Percentiles rank a stretch among this genome's conserved stretches.
phyloP scores from a whole-genome alignment of 2,888 invertebrate genomes.

The Volucella inflata region DNA sequence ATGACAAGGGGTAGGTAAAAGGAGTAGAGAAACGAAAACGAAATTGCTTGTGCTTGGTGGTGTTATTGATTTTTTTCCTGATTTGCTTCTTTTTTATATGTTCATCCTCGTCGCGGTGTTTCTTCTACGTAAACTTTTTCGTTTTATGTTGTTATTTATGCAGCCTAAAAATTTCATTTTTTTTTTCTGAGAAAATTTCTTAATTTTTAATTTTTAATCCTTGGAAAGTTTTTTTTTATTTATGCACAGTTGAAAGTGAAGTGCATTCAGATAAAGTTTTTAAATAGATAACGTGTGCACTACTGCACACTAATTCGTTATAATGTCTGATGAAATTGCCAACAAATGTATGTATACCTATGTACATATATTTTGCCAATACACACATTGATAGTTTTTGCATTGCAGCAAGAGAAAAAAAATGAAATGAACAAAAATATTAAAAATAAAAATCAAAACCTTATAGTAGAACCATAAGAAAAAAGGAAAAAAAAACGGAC shows the following conservation, averaged over 20 bases:
- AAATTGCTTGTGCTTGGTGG: constrained; percentile 71
- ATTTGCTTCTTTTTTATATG: constrained; percentile 48
- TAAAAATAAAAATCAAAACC: no score
- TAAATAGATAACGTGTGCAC: constrained; percentile 13
- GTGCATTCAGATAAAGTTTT: constrained; percentile 11
- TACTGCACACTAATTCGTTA: neutral
- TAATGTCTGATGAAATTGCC: neutral
- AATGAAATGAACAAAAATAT: constrained; percentile 1
- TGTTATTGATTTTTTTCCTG: constrained; percentile 67
- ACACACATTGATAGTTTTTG: constrained; percentile 19
- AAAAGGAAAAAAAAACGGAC: constrained; percentile 2
- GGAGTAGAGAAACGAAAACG: constrained; percentile 73
- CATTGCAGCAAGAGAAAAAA: constrained; percentile 10
- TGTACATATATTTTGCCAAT: no score
- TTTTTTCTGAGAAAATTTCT: neutral
- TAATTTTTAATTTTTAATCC: constrained; percentile 5
- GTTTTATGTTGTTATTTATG: constrained; percentile 24
- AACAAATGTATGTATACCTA: neutral
- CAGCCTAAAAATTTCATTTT: constrained; percentile 33
- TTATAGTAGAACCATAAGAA: neutral
- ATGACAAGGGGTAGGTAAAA: constrained; percentile 23
- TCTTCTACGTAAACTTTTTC: constrained; percentile 8
- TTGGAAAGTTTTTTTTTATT: constrained; percentile 8
- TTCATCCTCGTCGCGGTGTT: constrained; percentile 18
- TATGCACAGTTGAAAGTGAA: constrained; percentile 3